These are phyloP conservation scores for Tetragnatha montana DNA, from an alignment of 2,888 invertebrate genomes.

Conservation along the genomic window DNA sequence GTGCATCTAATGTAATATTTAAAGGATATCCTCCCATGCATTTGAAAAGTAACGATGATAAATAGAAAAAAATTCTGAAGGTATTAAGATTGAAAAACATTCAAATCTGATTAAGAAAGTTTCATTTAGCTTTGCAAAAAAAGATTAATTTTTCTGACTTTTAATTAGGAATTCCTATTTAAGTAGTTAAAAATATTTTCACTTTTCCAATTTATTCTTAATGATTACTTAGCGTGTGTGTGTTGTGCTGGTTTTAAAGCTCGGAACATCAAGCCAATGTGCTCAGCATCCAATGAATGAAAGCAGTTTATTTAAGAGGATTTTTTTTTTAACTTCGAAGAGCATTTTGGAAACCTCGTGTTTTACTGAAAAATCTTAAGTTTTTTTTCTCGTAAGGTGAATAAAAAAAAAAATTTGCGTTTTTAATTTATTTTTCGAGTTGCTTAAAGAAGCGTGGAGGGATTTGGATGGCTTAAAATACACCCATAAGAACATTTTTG, in stretches of 20 bases:
- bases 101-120: constrained; percentile 27
- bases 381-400: not conserved
- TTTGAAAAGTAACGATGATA: too few species aligned
- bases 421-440: not conserved
- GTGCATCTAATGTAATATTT: too few species aligned
- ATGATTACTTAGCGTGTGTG: constrained; percentile 45
- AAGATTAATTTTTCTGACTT: constrained; percentile 46
- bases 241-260: constrained; percentile 4
- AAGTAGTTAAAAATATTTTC: constrained; percentile 48
- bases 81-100: constrained; percentile 8
- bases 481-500: not conserved
- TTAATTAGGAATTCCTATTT: constrained; percentile 59
- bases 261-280: constrained; percentile 16
- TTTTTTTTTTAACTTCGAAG: not conserved
- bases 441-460: not conserved
- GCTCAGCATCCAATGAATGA: constrained; percentile 23
- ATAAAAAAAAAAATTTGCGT: not conserved
- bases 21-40: too few species aligned
- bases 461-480: not conserved
- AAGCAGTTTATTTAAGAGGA: constrained; percentile 30
- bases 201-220: constrained; percentile 52
- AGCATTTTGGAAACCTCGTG: not conserved
- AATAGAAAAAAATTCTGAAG: too few species aligned
- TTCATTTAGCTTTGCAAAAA: constrained; percentile 16
- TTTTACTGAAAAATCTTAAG: not conserved